Evolutionary conservation across 2,888 invertebrate genomes (phyloP).

Genomic region (Philereme transversata): DNA sequence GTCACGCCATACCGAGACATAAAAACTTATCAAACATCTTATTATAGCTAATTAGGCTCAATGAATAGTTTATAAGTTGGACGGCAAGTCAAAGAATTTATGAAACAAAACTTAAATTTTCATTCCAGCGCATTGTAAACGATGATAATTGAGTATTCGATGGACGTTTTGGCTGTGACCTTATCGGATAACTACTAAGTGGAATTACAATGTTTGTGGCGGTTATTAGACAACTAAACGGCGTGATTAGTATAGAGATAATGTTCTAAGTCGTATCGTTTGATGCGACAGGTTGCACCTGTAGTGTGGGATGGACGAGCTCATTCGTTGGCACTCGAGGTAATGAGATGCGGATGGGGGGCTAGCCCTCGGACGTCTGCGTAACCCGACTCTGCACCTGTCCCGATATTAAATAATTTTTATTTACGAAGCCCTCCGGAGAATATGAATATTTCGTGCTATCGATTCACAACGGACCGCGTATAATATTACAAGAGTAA

Average conservation of each 20-base stretch:
- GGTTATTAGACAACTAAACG: conserved; percentile 60
- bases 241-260: conserved; percentile 67
- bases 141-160: conserved; percentile 35
- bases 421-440: conserved; percentile 76
- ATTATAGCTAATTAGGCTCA: conserved; percentile 67
- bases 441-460: conserved; percentile 76
- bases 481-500: conserved; percentile 67
- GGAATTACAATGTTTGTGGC: conserved; percentile 51
- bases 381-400: conserved; percentile 80
- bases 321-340: conserved; percentile 72
- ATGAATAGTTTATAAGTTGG: conserved; percentile 66
- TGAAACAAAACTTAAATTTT: conserved; percentile 39
- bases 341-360: conserved; percentile 59
- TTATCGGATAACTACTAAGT: conserved; percentile 36
- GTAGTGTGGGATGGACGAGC: conserved; percentile 57
- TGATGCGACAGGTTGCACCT: conserved; percentile 71
- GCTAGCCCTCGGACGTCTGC: conserved; percentile 40
- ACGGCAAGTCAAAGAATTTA: conserved; percentile 53
- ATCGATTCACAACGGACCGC: conserved; percentile 68
- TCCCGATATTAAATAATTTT: conserved; percentile 76
- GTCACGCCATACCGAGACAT: conserved; percentile 70
- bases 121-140: conserved; percentile 24
- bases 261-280: conserved; percentile 56
- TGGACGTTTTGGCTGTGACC: conserved; percentile 39
- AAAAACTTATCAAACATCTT: conserved; percentile 72